Conservation (phyloP, 2,797 vertebrate species). For the Delichon dasypus region DNA sequence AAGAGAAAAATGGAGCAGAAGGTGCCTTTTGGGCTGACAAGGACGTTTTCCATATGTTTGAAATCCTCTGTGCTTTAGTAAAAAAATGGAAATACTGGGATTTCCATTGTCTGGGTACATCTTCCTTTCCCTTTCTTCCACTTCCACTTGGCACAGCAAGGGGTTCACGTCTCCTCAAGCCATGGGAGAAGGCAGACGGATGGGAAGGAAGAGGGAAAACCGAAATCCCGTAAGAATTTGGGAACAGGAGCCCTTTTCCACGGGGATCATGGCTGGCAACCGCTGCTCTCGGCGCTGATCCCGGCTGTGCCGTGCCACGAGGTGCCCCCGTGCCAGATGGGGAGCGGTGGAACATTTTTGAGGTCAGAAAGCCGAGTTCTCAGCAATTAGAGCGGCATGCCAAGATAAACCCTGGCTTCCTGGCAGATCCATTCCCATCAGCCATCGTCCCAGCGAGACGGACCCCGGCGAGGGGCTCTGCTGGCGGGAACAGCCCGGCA, state of each 20-base stretch:
- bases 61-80: neutral
- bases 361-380: constrained; percentile 45
- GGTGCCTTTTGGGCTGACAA: neutral
- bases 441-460: neutral
- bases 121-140: neutral
- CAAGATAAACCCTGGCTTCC: constrained; percentile 18
- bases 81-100: neutral
- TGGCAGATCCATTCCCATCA: constrained; percentile 45
- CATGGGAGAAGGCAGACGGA: rapidly evolving
- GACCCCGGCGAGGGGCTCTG: constrained; percentile 26
- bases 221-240: rapidly evolving
- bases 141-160: neutral
- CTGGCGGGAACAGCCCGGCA: constrained; percentile 23
- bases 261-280: rapidly evolving
- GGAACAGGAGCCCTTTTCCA: neutral
- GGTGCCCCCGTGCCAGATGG: neutral
- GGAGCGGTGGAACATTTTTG: neutral
- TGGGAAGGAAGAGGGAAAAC: neutral
- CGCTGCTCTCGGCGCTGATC: rapidly evolving
- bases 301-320: rapidly evolving
- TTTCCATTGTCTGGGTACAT: neutral
- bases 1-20: neutral
- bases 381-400: neutral
- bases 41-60: neutral
- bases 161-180: neutral